Base-by-base conservation (phyloP, 2,113 vertebrate species). In the Proterorhinus semilunaris region DNA sequence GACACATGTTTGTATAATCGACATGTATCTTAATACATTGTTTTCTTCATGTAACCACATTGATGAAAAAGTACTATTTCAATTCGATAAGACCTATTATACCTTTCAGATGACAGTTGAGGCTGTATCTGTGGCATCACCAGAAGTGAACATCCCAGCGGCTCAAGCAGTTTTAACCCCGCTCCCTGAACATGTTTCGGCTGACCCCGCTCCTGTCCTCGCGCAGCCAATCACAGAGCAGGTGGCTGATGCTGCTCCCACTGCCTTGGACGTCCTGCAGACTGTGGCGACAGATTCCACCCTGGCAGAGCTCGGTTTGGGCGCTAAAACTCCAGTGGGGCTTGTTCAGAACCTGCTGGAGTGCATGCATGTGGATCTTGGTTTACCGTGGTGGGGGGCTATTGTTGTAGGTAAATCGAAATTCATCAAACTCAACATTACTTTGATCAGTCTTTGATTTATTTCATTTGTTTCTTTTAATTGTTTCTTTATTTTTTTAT, bases 381-480 rank as follows among this genome's bases (percentile, higher is more conserved):
- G 93, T 44, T 76, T 97, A 44, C 96, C 96, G 11, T 97, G 96
- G 96, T 97, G 96, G 95, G 95, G 93, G 0, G 95, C 96, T 74
- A 96, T 97, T 16, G 92, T 94, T 53, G 75, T 80, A 68, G 95
- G 96, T 96, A 81, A 93, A 86, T 44, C 27, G 2, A 36, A 36
- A 36, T 36, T 36, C 4, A 36, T 36, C 27, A 36, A 36, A 36
- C 2, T 36, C 4, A 36, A 36, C 27, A 36, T 36, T 36, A 36
- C 27, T 36, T 36, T 36, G 27, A 36, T 11, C 9, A 11, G 10
- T 27, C 4, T 9, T 21, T 55, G 9, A 10, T 27, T 10, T 55
- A 10, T 10, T 27, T 55, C 9, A 27, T 55, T 9, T 27, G 10
- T 27, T 55, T 55, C 6, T n/a, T 15, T 6, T n/a, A 8, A 48